phyloP scores from a whole-genome alignment of 2,797 vertebrate genomes.

The Cyprinodon diabolis region DNA sequence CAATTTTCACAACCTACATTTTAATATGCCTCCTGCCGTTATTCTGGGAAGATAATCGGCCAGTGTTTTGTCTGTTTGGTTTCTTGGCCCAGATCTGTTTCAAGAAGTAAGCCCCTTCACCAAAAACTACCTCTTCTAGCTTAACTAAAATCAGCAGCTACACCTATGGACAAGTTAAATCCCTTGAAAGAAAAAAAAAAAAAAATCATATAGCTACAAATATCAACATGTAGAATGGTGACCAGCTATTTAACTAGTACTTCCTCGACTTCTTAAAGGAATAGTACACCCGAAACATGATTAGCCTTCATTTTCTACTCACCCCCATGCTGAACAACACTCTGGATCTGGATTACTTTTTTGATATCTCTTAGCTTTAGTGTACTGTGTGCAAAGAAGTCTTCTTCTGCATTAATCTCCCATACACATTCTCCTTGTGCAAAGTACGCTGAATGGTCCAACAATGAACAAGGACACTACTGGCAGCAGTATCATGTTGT shows the following conservation, averaged over 20 bases:
- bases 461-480: no score
- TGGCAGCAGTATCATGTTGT: no score
- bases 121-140: not conserved
- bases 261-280: not conserved
- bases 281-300: no score
- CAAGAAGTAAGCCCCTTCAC: not conserved
- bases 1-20: not conserved
- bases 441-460: no score
- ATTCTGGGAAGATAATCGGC: not conserved
- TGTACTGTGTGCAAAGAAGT: no score
- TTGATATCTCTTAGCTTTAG: no score
- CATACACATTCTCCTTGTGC: no score
- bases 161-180: not conserved
- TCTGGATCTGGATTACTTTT: no score
- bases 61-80: not conserved
- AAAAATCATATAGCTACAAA: not conserved
- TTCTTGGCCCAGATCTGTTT: not conserved
- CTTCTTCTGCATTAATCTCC: no score
- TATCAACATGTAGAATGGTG: not conserved
- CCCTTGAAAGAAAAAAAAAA: no score
- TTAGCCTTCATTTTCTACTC: no score
- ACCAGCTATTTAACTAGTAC: not conserved
- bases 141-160: not conserved
- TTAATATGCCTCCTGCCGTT: not conserved
- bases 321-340: no score